Evolutionary conservation across 2,113 vertebrate species (phyloP).

Genomic region (Galeopterus variegatus): DNA sequence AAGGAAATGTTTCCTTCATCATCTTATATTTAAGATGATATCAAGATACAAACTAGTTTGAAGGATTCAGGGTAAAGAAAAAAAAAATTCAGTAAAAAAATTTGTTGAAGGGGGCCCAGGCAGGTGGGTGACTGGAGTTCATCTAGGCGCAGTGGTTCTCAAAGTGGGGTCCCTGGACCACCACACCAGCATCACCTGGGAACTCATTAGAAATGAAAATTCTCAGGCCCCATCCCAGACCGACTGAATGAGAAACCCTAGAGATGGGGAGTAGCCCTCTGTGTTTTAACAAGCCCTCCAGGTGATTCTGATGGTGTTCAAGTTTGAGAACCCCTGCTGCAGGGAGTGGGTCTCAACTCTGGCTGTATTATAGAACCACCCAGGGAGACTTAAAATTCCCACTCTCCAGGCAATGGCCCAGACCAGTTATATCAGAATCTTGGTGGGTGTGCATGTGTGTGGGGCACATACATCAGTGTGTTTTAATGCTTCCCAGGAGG

Average conservation of each 20-base stretch:
- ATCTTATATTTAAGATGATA: background rate
- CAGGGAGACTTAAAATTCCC: background rate
- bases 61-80: background rate
- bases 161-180: background rate
- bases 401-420: background rate
- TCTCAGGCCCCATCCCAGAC: background rate
- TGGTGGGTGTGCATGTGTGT: background rate
- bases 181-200: background rate
- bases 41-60: background rate
- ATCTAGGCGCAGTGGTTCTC: background rate
- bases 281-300: background rate
- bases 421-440: background rate
- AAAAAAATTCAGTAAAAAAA: background rate
- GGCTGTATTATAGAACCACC: background rate
- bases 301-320: background rate
- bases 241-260: background rate
- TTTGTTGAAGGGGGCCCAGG: background rate
- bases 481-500: background rate
- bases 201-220: background rate
- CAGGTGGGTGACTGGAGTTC: background rate
- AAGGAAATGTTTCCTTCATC: background rate
- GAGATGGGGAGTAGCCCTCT: background rate
- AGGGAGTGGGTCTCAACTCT: background rate
- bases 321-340: background rate
- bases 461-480: background rate